phyloP scores from a whole-genome alignment of 2,113 vertebrate species.

The Sialia sialis region DNA sequence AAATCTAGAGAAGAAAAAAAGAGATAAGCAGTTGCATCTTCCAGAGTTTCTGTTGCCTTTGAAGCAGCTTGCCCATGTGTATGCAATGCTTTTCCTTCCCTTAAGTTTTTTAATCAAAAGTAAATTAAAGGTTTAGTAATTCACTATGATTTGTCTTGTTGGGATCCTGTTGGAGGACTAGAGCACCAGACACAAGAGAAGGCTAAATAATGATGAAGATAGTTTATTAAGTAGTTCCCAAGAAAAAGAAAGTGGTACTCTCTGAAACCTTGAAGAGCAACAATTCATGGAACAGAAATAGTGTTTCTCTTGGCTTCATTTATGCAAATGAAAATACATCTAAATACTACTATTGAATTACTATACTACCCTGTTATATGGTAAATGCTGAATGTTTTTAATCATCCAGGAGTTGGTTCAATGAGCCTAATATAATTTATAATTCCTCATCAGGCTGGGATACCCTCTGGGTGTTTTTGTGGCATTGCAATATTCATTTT shows the following conservation, averaged over 20 bases:
- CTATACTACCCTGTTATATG: constrained; percentile 2
- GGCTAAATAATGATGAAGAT: constrained; percentile 31
- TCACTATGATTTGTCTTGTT: constrained; percentile 31
- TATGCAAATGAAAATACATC: constrained; percentile 29
- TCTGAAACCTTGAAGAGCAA: constrained; percentile 29
- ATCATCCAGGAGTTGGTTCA: constrained; percentile 5
- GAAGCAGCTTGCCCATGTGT: background rate
- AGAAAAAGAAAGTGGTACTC: constrained; percentile 11
- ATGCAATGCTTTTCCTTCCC: background rate
- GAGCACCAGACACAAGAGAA: background rate
- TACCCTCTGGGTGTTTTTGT: background rate
- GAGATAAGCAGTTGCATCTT: background rate
- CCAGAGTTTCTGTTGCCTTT: background rate
- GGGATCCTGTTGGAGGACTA: constrained; percentile 35
- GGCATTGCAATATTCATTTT: background rate
- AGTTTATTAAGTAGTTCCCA: constrained; percentile 35
- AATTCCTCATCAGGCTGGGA: constrained; percentile 11
- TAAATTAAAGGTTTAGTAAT: constrained; percentile 54
- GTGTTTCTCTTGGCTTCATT: constrained; percentile 34
- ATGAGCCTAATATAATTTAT: background rate
- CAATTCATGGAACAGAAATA: background rate
- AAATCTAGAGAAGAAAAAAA: background rate
- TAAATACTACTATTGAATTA: constrained; percentile 38
- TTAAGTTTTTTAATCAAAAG: constrained; percentile 9
- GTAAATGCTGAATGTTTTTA: constrained; percentile 38